These are phyloP conservation scores for Odontophorus gujanensis DNA, from an alignment of 2,113 vertebrate species.

Conservation along the genomic window DNA sequence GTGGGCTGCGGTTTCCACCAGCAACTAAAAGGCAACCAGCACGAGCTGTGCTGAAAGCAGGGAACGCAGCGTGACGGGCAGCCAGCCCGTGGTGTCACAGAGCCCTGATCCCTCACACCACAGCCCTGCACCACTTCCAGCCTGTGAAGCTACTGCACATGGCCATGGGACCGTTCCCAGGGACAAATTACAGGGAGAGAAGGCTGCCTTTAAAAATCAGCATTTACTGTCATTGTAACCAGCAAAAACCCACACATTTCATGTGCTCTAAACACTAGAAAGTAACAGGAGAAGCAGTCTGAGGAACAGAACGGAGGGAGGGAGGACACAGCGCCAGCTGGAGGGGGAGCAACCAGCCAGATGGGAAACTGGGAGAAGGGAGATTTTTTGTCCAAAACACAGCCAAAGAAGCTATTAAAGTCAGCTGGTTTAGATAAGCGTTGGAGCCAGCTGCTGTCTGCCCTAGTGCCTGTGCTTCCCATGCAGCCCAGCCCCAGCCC, in stretches of 20 bases:
- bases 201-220: constrained; percentile 13
- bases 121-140: rapidly evolving
- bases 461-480: not conserved
- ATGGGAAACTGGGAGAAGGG: not conserved
- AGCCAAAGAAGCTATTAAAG: constrained; percentile 3
- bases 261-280: not conserved
- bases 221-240: constrained; percentile 30
- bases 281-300: not conserved
- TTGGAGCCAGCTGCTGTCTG: not conserved
- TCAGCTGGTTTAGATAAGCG: not conserved
- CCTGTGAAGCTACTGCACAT: rapidly evolving
- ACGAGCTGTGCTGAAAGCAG: rapidly evolving
- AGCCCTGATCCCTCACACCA: rapidly evolving
- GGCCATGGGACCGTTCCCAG: rapidly evolving
- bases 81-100: rapidly evolving
- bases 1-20: not conserved
- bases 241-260: not conserved
- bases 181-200: not conserved
- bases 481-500: rapidly evolving
- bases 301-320: not conserved
- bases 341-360: not conserved
- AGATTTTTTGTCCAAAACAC: not conserved
- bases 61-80: rapidly evolving
- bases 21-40: rapidly evolving
- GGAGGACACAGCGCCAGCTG: not conserved